These are phyloP conservation scores for Abrostola triplasia DNA, from an alignment of 2,888 invertebrate species.

Conservation along the genomic window DNA sequence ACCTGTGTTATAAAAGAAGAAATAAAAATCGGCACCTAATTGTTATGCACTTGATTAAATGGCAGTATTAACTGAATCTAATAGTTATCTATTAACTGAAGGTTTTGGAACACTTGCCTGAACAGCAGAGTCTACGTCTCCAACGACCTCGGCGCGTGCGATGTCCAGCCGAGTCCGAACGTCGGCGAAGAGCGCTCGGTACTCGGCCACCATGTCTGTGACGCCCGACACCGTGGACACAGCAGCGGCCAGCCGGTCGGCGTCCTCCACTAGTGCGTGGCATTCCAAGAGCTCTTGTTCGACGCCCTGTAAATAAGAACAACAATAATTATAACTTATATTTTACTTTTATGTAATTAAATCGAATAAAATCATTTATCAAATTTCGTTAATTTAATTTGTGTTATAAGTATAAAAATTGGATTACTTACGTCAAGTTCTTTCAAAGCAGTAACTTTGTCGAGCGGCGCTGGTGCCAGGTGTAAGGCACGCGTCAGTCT, in stretches of 20 bases:
- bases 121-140: slow-evolving; percentile 80
- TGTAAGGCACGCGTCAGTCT: slow-evolving; percentile 91
- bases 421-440: slow-evolving; percentile 82
- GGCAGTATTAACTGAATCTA: too few relatives aligned
- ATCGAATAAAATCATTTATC: not conserved
- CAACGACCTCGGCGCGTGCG: slow-evolving; percentile 76
- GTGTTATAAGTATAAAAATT: not conserved
- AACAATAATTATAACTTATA: too few relatives aligned
- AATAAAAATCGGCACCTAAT: not conserved
- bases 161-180: slow-evolving; percentile 73
- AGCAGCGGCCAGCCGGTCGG: slow-evolving; percentile 73
- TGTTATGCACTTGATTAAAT: too few relatives aligned
- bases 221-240: slow-evolving; percentile 69
- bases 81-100: not conserved
- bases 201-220: slow-evolving; percentile 78
- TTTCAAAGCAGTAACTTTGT: slow-evolving; percentile 76
- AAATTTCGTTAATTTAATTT: not conserved
- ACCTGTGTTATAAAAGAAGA: slow-evolving; percentile 82
- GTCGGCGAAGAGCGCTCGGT: slow-evolving; percentile 77
- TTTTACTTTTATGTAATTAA: not conserved
- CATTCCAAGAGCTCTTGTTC: slow-evolving; percentile 79
- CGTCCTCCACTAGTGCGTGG: slow-evolving; percentile 73
- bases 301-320: slow-evolving; percentile 65
- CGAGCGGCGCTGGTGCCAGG: slow-evolving; percentile 84
- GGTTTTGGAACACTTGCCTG: slow-evolving; percentile 66